Base-by-base conservation (phyloP, 92 coral and sea anemone species). In the Phenganax subtilis region DNA sequence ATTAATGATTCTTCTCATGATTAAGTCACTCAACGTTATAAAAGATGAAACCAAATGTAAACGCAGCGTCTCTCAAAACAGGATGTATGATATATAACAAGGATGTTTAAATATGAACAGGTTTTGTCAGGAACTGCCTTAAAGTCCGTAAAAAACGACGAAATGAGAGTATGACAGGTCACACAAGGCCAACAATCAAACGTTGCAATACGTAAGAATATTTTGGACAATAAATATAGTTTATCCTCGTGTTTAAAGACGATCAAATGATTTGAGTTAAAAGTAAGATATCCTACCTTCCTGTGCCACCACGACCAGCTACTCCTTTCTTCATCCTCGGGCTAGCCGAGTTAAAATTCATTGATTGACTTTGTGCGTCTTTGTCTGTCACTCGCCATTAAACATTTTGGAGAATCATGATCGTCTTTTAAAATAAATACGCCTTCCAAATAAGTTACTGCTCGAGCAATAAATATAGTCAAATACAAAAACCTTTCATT, bases 311-410 rank as follows among this genome's bases (percentile, higher is more conserved):
- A 0, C 83, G 83, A 79, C 73, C 30, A 79, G 83, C 74, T 47
- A 28, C 9, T 27, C 58, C 55, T 51, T 31, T 63, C 28, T 79
- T 79, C 83, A 79, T 79, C 47, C 69, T 63, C 69, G 83, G 83
- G 30, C 83, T 79, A 79, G 83, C 73, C 74, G 74, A 62, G 83
- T 62, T 79, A 37, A 3, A 61, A 77, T 29, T 79, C 83, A 79
- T 79, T 52, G 83, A 47, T 63, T 10, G 31, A 6, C 64, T 15
- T 10, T 8, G 25, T 59, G 11, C 51, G 67, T 37, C 74, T 59
- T 37, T 55, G 62, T 75, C 59, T 56, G 58, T 76, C 81, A 70
- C 28, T 1, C 59, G 81, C 81, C 81, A 76, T 76, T 61, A 76
- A 76, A 55, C 71, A 15, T 31, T 76, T n/a, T 79, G 8, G 29